phyloP scores from a whole-genome alignment of 1,140 invertebrate genomes.

The Dufourea novaeangliae region DNA sequence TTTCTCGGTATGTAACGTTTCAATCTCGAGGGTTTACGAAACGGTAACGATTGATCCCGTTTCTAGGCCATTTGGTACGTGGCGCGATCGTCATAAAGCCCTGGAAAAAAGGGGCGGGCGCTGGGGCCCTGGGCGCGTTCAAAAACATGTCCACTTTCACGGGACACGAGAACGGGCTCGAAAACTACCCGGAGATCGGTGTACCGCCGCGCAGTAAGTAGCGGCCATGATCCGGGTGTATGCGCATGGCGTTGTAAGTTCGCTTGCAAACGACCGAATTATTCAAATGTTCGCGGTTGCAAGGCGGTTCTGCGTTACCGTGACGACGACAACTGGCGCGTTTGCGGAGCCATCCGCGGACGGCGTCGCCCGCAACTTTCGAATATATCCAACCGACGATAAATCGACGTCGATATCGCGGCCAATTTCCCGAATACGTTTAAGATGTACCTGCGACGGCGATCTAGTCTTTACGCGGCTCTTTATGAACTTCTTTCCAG shows the following conservation, averaged over 20 bases:
- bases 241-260: conserved; percentile 67
- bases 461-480: background rate
- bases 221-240: conserved; percentile 69
- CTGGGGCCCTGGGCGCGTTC: conserved; percentile 24
- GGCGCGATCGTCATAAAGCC: conserved; percentile 52
- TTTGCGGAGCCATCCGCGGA: conserved; percentile 60
- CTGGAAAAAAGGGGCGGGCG: conserved; percentile 12
- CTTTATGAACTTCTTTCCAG: background rate
- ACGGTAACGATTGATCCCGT: conserved; percentile 53
- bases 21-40: conserved; percentile 48
- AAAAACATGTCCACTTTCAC: conserved; percentile 63
- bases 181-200: conserved; percentile 55
- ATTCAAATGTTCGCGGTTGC: conserved; percentile 73
- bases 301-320: conserved; percentile 60
- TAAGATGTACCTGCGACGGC: conserved; percentile 64
- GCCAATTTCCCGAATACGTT: conserved; percentile 76
- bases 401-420: conserved; percentile 76
- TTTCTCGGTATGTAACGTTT: conserved; percentile 37
- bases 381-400: conserved; percentile 65
- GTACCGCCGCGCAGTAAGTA: conserved; percentile 66
- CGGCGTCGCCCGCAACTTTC: conserved; percentile 53
- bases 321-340: conserved; percentile 64
- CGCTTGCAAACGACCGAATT: conserved; percentile 77
- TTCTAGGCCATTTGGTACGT: conserved; percentile 57
- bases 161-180: conserved; percentile 55